Conservation (phyloP, 1,140 invertebrate species). For the Caerostris darwini region DNA sequence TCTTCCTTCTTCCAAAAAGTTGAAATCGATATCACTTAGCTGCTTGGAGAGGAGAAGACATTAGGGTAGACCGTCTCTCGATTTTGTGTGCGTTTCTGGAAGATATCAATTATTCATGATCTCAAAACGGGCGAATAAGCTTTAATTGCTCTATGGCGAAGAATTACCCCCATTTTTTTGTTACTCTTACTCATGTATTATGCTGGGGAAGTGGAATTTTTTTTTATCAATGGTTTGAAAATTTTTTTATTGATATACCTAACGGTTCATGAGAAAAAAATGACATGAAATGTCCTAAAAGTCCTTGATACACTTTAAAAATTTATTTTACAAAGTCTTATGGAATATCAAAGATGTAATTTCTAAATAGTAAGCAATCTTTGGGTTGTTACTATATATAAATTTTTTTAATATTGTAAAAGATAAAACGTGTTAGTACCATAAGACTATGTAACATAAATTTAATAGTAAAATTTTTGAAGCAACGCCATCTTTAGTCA, state of each 20-base stretch:
- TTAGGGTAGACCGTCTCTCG: background rate
- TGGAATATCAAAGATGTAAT: no score
- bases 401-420: no score
- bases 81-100: background rate
- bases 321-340: no score
- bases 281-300: background rate
- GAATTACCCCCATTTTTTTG: background rate
- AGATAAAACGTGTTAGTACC: no score
- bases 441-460: no score
- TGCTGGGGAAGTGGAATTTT: background rate
- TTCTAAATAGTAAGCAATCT: no score
- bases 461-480: no score
- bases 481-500: no score
- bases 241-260: background rate
- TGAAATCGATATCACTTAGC: slow-evolving; percentile 62
- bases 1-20: slow-evolving; percentile 7
- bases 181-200: background rate
- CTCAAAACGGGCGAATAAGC: background rate
- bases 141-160: slow-evolving; percentile 31
- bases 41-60: background rate
- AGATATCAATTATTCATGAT: slow-evolving; percentile 61
- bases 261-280: background rate
- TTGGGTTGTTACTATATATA: no score
- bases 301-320: no score
- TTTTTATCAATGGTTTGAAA: background rate